Percentiles rank a stretch among this genome's conserved stretches.
These are phyloP conservation scores for Drosophila navojoa DNA, from an alignment of 1,140 invertebrate genomes.

Conservation along the genomic window DNA sequence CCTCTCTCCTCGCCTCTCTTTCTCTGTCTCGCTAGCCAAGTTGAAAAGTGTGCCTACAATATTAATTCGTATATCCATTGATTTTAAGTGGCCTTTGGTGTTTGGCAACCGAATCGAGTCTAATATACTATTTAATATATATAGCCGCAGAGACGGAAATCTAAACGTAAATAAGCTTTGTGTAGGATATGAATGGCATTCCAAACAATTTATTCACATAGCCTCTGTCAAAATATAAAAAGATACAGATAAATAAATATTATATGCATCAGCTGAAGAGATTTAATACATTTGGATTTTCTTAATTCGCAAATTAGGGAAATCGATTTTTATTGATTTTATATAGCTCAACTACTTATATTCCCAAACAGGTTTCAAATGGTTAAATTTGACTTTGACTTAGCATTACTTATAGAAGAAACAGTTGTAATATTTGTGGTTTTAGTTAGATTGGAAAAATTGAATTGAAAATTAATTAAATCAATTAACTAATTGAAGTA, in stretches of 20 bases:
- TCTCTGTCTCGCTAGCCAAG: not conserved
- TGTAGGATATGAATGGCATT: conserved; percentile 63
- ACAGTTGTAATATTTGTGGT: too few species aligned
- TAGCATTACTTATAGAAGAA: too few species aligned
- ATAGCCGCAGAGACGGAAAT: conserved; percentile 15
- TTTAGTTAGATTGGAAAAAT: too few species aligned
- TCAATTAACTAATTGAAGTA: too few species aligned
- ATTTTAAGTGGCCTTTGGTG: conserved; percentile 75
- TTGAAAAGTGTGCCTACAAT: conserved; percentile 40
- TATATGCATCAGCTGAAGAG: not conserved
- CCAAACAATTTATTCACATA: not conserved
- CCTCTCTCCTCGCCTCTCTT: not conserved
- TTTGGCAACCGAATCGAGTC: conserved; percentile 48
- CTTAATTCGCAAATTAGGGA: too few species aligned
- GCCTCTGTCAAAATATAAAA: not conserved
- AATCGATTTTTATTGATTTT: too few species aligned
- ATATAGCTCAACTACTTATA: too few species aligned
- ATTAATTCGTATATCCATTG: conserved; percentile 29
- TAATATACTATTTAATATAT: conserved; percentile 11
- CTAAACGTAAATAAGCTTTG: conserved; percentile 14
- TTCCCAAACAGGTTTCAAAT: too few species aligned
- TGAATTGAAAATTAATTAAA: too few species aligned
- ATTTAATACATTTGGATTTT: too few species aligned
- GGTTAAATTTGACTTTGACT: too few species aligned
- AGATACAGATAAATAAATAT: not conserved